These are phyloP conservation scores for Pyrgus malvae DNA, from an alignment of 2,888 invertebrate genomes.

Conservation along the genomic window DNA sequence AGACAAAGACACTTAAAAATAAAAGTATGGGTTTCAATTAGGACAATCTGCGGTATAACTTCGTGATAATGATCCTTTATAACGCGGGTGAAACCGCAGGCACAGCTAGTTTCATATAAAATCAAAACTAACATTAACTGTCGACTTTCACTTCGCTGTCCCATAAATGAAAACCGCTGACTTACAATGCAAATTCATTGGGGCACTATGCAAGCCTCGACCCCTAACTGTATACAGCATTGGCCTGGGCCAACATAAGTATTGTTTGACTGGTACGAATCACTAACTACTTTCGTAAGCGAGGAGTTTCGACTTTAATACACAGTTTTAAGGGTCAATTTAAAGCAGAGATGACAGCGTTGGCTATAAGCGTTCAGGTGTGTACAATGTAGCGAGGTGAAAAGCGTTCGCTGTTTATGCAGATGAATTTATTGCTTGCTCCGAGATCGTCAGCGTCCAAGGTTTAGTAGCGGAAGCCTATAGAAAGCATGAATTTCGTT, in stretches of 20 bases:
- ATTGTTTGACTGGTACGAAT: slow-evolving; percentile 64
- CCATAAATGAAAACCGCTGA: slow-evolving; percentile 45
- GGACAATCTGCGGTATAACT: background rate
- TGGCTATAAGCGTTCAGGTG: slow-evolving; percentile 47
- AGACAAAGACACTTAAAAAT: too few relatives aligned
- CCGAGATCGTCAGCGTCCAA: slow-evolving; percentile 44
- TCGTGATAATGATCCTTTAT: too few relatives aligned
- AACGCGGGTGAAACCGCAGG: too few relatives aligned
- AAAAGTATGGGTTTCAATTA: too few relatives aligned
- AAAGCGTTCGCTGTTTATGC: slow-evolving; percentile 49
- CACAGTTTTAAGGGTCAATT: slow-evolving; percentile 44
- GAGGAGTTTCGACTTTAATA: slow-evolving; percentile 44
- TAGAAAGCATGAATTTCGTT: background rate
- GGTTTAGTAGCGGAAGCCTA: slow-evolving; percentile 26
- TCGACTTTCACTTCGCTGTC: slow-evolving; percentile 31
- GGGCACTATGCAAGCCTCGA: slow-evolving; percentile 57
- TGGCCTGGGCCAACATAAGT: slow-evolving; percentile 62
- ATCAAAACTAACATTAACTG: slow-evolving; percentile 8
- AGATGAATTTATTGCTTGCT: slow-evolving; percentile 54
- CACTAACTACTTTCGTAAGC: slow-evolving; percentile 51
- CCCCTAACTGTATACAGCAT: slow-evolving; percentile 56
- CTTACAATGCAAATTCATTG: slow-evolving; percentile 49
- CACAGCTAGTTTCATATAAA: too few relatives aligned
- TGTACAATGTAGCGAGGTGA: slow-evolving; percentile 48
- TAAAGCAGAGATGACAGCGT: slow-evolving; percentile 40